Percentiles rank a stretch among this genome's conserved stretches.
These are phyloP conservation scores for Eretmochelys imbricata DNA, from an alignment of 2,113 vertebrate species.

Conservation along the genomic window DNA sequence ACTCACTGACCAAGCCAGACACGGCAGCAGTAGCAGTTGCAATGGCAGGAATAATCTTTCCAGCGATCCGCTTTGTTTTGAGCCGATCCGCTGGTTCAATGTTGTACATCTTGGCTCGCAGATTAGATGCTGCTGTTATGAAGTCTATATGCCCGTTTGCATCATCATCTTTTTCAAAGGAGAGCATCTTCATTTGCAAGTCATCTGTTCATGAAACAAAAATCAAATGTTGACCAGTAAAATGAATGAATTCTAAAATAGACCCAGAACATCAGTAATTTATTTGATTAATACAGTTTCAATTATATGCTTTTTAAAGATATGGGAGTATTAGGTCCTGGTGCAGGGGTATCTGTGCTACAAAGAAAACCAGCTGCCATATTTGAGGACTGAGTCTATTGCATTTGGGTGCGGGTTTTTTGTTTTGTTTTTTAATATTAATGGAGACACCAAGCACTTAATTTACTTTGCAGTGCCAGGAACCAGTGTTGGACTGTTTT, in stretches of 20 bases:
- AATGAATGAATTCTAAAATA: background rate
- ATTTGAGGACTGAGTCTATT: background rate
- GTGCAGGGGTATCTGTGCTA: background rate
- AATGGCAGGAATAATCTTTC: slow-evolving; percentile 98
- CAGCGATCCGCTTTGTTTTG: slow-evolving; percentile 97
- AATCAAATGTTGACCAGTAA: background rate
- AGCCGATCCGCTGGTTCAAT: slow-evolving; percentile 94
- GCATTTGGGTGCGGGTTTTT: background rate
- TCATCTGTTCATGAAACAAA: slow-evolving; percentile 75
- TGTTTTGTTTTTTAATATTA: background rate
- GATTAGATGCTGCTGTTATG: slow-evolving; percentile 90
- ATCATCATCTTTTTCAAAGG: slow-evolving; percentile 97
- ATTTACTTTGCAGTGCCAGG: background rate
- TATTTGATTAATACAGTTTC: background rate
- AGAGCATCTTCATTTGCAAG: slow-evolving; percentile 87
- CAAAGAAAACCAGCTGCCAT: background rate
- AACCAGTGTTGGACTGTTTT: background rate
- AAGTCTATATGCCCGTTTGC: slow-evolving; percentile 95
- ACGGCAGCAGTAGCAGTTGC: slow-evolving; percentile 98
- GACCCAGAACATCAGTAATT: no score
- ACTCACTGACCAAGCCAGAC: slow-evolving; percentile 90
- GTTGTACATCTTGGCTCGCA: slow-evolving; percentile 94
- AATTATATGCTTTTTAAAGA: background rate
- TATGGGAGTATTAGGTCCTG: background rate
- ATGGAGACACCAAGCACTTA: background rate